A percentile compares a stretch with the other conserved stretches of the same genome.
Conservation (phyloP, 2,113 vertebrate genomes). For the Mixornis gularis region DNA sequence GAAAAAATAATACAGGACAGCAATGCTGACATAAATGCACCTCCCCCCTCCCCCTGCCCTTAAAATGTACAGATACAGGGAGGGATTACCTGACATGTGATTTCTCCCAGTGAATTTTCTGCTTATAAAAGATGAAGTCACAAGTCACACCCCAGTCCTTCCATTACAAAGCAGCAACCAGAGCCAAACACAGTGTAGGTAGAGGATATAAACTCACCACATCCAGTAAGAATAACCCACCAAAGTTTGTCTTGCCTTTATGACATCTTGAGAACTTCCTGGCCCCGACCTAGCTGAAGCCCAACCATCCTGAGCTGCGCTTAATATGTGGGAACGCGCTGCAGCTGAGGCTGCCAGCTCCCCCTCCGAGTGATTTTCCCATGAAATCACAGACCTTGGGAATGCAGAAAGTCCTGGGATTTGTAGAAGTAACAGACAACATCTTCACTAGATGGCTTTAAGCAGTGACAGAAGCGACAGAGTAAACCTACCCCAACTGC, state of each 20-base stretch:
- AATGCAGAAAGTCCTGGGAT: not conserved
- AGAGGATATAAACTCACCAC: not conserved
- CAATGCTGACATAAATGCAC: not conserved
- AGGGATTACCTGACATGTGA: not conserved
- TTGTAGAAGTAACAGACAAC: not conserved
- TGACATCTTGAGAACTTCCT: not conserved
- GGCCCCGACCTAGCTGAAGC: accelerated
- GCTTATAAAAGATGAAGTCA: not conserved
- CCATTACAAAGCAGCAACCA: not conserved
- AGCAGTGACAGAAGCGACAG: not conserved
- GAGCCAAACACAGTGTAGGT: not conserved
- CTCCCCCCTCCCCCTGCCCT: not conserved
- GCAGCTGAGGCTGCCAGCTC: not conserved
- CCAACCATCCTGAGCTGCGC: accelerated
- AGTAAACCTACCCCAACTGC: constrained; percentile 5
- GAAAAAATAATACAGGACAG: not conserved
- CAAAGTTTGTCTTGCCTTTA: not conserved
- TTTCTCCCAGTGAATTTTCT: not conserved
- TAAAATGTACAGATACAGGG: accelerated
- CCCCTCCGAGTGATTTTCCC: not conserved
- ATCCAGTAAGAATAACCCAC: not conserved
- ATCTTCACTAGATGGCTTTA: not conserved
- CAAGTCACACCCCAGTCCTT: not conserved
- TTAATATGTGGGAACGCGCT: accelerated
- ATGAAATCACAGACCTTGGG: not conserved